Percentiles rank a stretch among this genome's conserved stretches.
Conservation (phyloP, 2,113 vertebrate species). For the Ceyx cyanopectus region DNA sequence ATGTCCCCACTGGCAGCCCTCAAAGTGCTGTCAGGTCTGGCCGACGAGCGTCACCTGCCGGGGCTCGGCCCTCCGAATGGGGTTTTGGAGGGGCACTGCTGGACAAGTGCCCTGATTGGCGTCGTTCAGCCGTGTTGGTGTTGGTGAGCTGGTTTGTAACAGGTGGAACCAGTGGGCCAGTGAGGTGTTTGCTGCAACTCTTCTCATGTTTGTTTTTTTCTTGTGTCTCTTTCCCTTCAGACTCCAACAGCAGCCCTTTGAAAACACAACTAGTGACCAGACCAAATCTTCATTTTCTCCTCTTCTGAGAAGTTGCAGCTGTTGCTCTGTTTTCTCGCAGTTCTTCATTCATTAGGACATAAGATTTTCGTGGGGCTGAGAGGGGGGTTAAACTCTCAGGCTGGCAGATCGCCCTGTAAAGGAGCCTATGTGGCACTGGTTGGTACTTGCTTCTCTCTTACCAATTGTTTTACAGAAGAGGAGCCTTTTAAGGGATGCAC, state of each 20-base stretch:
- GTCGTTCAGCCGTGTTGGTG: neutral
- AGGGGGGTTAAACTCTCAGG: neutral
- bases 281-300: accelerated
- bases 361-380: neutral
- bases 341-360: neutral
- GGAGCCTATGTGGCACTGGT: accelerated
- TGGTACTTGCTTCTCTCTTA: neutral
- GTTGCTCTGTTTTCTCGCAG: neutral
- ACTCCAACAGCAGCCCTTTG: neutral
- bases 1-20: neutral
- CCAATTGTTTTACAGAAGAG: neutral
- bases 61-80: neutral
- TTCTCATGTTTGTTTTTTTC: neutral
- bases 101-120: neutral
- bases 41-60: accelerated
- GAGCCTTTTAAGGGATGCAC: neutral
- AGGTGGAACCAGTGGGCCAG: neutral
- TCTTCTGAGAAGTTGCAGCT: neutral
- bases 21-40: neutral
- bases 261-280: neutral
- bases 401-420: neutral
- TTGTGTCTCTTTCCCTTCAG: neutral
- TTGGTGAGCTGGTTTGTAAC: accelerated
- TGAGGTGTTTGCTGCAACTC: neutral
- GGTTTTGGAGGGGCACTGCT: neutral